These are phyloP conservation scores for Trachops cirrhosus DNA, from an alignment of 2,797 vertebrate species.

Conservation along the genomic window DNA sequence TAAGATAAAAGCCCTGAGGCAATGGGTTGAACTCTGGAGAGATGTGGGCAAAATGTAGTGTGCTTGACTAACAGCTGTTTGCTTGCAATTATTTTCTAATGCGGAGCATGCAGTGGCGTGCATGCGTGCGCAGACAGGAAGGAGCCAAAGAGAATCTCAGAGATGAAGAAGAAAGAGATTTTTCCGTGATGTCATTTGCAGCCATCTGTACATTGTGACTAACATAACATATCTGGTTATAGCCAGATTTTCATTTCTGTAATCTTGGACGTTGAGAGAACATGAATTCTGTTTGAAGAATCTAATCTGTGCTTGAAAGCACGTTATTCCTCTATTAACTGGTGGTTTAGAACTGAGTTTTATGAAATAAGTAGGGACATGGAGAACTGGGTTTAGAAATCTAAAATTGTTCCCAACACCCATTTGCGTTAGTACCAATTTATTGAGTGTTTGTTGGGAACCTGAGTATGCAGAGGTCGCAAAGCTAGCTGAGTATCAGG, in stretches of 20 bases:
- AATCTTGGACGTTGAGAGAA: conserved; percentile 14
- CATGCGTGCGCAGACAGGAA: conserved; percentile 54
- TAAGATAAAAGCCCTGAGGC: conserved; percentile 46
- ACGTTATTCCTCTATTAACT: background rate
- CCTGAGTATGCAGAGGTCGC: background rate
- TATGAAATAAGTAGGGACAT: background rate
- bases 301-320: background rate
- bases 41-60: background rate
- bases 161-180: conserved; percentile 39
- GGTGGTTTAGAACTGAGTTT: background rate
- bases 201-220: conserved; percentile 58
- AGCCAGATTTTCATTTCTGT: conserved; percentile 37
- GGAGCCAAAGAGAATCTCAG: conserved; percentile 39
- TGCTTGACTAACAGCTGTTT: conserved; percentile 44
- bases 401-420: background rate
- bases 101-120: conserved; percentile 43
- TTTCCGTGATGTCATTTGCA: conserved; percentile 31
- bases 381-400: background rate
- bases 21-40: conserved; percentile 31
- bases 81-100: conserved; percentile 57
- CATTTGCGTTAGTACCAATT: background rate
- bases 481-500: background rate
- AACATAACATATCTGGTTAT: background rate
- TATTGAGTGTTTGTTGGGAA: background rate
- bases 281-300: conserved; percentile 6